Evolutionary conservation across 1,140 invertebrate genomes (phyloP).

Genomic region (Nasonia vitripennis): DNA sequence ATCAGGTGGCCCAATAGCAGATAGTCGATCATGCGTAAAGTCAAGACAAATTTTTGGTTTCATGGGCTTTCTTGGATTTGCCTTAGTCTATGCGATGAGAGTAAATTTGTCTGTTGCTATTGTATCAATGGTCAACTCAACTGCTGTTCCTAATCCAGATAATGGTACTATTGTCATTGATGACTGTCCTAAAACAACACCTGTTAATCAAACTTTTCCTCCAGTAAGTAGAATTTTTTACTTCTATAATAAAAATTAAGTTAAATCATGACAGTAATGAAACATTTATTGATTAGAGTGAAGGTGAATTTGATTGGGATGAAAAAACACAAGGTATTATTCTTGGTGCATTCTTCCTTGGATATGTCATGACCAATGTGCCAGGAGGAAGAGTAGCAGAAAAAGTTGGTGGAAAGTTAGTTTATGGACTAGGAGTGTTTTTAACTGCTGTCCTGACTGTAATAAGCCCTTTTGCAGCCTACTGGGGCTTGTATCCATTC

Average conservation of each 20-base stretch:
- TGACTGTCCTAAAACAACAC: slow-evolving; percentile 76
- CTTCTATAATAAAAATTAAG: slow-evolving; percentile 29
- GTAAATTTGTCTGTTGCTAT: slow-evolving; percentile 96
- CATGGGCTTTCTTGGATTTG: slow-evolving; percentile 87
- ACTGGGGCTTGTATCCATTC: slow-evolving; percentile 82
- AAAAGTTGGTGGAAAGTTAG: slow-evolving; percentile 85
- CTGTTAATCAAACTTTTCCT: slow-evolving; percentile 77
- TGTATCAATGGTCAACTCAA: slow-evolving; percentile 93
- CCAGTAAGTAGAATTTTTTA: slow-evolving; percentile 71
- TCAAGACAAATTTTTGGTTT: slow-evolving; percentile 85
- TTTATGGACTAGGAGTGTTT: slow-evolving; percentile 86
- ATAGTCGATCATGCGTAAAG: slow-evolving; percentile 82
- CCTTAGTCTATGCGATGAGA: slow-evolving; percentile 92
- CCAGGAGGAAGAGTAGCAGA: slow-evolving; percentile 90
- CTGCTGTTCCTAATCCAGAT: slow-evolving; percentile 77
- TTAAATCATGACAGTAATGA: slow-evolving; percentile 32
- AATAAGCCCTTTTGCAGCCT: slow-evolving; percentile 83
- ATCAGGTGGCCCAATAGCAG: slow-evolving; percentile 55
- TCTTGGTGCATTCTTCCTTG: slow-evolving; percentile 90
- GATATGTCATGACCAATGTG: slow-evolving; percentile 91
- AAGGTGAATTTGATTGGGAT: slow-evolving; percentile 87
- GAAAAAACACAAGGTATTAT: slow-evolving; percentile 87
- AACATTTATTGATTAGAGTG: slow-evolving; percentile 69
- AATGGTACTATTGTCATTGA: slow-evolving; percentile 75
- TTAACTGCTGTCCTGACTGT: slow-evolving; percentile 87